A percentile compares a stretch with the other conserved stretches of the same genome.
These are phyloP conservation scores for Leptinotarsa lineolata DNA, from an alignment of 1,140 invertebrate genomes.

Conservation along the genomic window DNA sequence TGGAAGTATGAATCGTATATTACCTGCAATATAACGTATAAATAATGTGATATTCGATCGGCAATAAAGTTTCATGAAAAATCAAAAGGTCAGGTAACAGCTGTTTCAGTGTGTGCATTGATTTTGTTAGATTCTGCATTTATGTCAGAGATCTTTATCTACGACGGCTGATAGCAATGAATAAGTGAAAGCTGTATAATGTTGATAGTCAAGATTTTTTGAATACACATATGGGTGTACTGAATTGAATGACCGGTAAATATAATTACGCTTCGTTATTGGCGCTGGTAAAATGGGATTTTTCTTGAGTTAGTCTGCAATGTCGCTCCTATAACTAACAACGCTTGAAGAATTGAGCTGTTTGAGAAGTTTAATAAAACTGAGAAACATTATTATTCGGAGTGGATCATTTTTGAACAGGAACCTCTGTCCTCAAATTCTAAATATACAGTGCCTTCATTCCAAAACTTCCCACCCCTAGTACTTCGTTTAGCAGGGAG, in stretches of 20 bases:
- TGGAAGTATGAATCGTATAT: too few relatives aligned
- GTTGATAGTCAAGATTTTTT: background rate
- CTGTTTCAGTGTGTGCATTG: background rate
- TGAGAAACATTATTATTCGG: too few relatives aligned
- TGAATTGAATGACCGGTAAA: background rate
- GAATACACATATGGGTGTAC: background rate
- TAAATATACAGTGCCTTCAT: too few relatives aligned
- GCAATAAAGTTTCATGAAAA: background rate
- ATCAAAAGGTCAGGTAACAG: background rate
- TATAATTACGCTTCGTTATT: background rate
- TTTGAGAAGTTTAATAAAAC: too few relatives aligned
- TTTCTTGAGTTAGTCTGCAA: too few relatives aligned
- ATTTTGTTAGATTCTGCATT: constrained; percentile 6
- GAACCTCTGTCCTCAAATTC: too few relatives aligned
- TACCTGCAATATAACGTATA: background rate
- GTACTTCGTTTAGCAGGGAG: too few relatives aligned
- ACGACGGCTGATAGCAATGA: background rate
- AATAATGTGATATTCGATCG: background rate
- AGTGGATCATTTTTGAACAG: too few relatives aligned
- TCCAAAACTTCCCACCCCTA: too few relatives aligned
- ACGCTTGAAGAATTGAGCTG: too few relatives aligned
- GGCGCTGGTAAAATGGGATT: too few relatives aligned
- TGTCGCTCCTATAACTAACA: too few relatives aligned
- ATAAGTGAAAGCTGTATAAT: background rate
- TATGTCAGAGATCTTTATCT: constrained; percentile 8